Base-by-base conservation (phyloP, 64 coral and sea anemone genomes). In the Cladopsammia gracilis region DNA sequence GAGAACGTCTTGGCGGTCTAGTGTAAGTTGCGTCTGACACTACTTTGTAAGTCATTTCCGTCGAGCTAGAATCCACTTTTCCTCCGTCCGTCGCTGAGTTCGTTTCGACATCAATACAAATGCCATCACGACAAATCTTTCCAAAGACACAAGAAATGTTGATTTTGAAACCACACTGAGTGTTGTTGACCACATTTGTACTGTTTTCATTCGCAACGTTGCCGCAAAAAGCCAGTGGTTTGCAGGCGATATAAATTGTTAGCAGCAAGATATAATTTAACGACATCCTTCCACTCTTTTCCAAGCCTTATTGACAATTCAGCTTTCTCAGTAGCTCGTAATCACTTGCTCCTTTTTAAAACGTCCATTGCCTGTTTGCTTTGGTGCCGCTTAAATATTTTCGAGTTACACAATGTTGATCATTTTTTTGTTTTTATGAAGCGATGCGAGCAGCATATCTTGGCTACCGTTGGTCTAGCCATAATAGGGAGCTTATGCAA, bases 71-170 rank as follows among this genome's bases (percentile, higher is more conserved):
- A 14, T 50, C n/a, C 7, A 3, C 12, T 2, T 12, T 59, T 26
- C 2, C 16, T 46, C 53, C 58, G 25, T 64, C 62, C 19, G 60
- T 10, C 1, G n/a, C n/a, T n/a, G 54, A 25, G 18, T 45, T 25
- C 67, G 25, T 23, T 11, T 49, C n/a, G 9, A 50, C 62, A 10
- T 68, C 42, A 45, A 84, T 50, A 9, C 80, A 84, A 84, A 48
- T 4, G 3, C 80, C 80, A 49, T 46, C 60, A 49, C 18, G 60
- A 84, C 80, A 84, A 66, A 84, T 22, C 80, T 67, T 68, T 47
- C 62, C 80, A 68, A 11, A 47, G 1, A 18, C 80, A 68, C 80
- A 84, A 67, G 80, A 84, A 68, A 48, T 25, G 80, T 84, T 84
- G 7, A 11, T n/a, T 11, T 34, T 34, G 34, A 14, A 20, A 66